Conservation (phyloP, 2,888 invertebrate species). For the Dasysyrphus albostriatus region DNA sequence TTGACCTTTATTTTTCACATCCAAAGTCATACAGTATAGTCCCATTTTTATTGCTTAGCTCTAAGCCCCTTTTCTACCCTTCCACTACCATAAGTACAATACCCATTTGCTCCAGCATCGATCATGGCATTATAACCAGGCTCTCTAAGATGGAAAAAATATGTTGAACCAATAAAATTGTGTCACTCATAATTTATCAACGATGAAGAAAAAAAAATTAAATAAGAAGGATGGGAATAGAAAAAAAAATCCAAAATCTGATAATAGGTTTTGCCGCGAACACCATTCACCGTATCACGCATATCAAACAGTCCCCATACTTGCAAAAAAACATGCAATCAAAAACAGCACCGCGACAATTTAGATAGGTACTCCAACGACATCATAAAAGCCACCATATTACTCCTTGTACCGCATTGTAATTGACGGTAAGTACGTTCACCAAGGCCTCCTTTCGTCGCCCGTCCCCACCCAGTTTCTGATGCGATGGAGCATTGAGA, state of each 20-base stretch:
- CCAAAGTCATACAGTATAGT: background rate
- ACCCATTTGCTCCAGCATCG: background rate
- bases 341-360: conserved; percentile 75
- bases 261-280: conserved; percentile 70
- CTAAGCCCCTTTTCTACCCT: too few relatives aligned
- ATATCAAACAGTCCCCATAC: conserved; percentile 45
- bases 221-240: background rate
- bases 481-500: conserved; percentile 15
- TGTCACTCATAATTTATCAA: conserved; percentile 68
- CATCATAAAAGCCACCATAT: conserved; percentile 76
- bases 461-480: background rate
- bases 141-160: conserved; percentile 55
- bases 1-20: background rate
- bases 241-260: conserved; percentile 57
- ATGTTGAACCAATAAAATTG: conserved; percentile 73
- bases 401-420: conserved; percentile 75
- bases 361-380: conserved; percentile 75
- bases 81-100: background rate
- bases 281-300: conserved; percentile 58
- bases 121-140: conserved; percentile 46
- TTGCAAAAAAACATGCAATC: conserved; percentile 64
- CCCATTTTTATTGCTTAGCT: background rate
- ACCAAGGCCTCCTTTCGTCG: conserved; percentile 17
- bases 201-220: conserved; percentile 32
- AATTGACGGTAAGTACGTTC: conserved; percentile 75